Percentiles rank a stretch among this genome's conserved stretches.
These are phyloP conservation scores for Cheilosia pagana DNA, from an alignment of 2,888 invertebrate species.

Conservation along the genomic window DNA sequence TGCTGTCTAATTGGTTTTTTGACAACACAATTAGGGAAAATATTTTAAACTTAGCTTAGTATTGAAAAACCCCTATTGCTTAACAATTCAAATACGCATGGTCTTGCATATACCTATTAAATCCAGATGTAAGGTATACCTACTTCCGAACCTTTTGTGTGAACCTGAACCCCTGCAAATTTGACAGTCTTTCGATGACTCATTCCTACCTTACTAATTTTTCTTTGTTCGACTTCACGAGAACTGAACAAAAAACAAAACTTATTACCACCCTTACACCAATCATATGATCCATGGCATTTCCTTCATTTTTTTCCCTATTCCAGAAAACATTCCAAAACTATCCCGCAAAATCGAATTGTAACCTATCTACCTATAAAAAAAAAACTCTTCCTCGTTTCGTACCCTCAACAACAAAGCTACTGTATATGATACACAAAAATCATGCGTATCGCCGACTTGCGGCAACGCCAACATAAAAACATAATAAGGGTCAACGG, in stretches of 20 bases:
- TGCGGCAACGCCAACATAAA: slow-evolving; percentile 48
- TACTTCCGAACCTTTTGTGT: not conserved
- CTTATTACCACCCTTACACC: slow-evolving; percentile 29
- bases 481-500: slow-evolving; percentile 68
- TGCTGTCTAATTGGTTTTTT: too few relatives aligned
- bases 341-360: slow-evolving; percentile 46
- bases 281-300: slow-evolving; percentile 2
- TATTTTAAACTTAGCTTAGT: too few relatives aligned
- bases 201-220: slow-evolving; percentile 22
- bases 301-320: not conserved
- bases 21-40: too few relatives aligned
- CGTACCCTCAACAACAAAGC: slow-evolving; percentile 54
- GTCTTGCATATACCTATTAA: not conserved
- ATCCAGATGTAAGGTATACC: not conserved
- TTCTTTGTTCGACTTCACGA: not conserved
- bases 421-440: slow-evolving; percentile 51
- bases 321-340: slow-evolving; percentile 44
- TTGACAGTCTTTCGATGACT: slow-evolving; percentile 3
- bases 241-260: not conserved
- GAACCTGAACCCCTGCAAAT: not conserved
- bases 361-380: slow-evolving; percentile 32
- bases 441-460: slow-evolving; percentile 63
- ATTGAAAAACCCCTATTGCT: too few relatives aligned
- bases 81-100: not conserved
- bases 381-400: slow-evolving; percentile 17